phyloP scores from a whole-genome alignment of 92 coral and sea anemone genomes.

The Blastomussa wellsi region DNA sequence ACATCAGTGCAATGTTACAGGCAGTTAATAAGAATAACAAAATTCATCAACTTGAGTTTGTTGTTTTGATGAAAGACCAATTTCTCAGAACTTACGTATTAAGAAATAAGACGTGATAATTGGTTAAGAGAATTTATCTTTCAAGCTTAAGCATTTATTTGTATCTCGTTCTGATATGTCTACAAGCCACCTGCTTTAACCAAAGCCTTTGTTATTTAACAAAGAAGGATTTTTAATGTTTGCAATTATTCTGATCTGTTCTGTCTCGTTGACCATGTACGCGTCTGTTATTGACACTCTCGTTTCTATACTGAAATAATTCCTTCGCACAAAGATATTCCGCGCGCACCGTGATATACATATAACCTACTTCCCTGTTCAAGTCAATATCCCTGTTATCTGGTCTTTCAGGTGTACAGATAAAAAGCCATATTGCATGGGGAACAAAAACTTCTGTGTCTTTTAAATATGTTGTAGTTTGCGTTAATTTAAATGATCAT shows the following conservation, averaged over 20 bases:
- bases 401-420: neutral
- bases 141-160: neutral
- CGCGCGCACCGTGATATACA: neutral
- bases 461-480: neutral
- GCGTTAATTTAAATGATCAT: neutral
- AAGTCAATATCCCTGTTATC: neutral
- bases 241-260: neutral
- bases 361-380: slow-evolving; percentile 28
- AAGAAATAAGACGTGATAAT: neutral
- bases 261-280: neutral
- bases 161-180: neutral
- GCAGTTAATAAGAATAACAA: neutral
- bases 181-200: neutral
- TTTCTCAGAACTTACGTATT: neutral
- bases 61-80: neutral
- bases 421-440: neutral
- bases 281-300: neutral
- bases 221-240: neutral
- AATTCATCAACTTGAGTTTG: neutral
- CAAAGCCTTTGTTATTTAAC: neutral
- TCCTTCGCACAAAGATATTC: neutral
- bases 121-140: neutral
- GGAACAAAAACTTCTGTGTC: neutral
- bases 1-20: neutral
- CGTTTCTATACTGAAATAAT: neutral